Base-by-base conservation (phyloP, 2,113 vertebrate genomes). In the Crocuta crocuta region DNA sequence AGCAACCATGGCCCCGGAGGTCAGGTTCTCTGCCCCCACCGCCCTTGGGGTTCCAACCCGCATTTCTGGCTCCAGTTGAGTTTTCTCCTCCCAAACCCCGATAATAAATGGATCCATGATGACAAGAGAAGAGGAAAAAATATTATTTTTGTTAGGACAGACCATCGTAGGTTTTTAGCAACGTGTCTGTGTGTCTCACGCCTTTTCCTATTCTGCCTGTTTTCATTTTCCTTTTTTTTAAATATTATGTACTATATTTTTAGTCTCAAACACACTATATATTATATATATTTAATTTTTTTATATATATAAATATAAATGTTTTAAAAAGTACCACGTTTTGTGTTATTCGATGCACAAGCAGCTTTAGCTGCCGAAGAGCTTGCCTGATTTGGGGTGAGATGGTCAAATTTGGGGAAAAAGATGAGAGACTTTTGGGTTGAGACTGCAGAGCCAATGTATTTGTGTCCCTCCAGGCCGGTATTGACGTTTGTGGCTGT, bases 241-340 rank as follows among this genome's bases (percentile, higher is more conserved):
- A 98, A 99, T 98, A 99, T 98, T 98, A 98, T 99, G 98, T 99
- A 98, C 98, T 99, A 99, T 99, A 99, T 99, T 99, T 99, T 99
- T 99, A 99, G 98, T 98, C 98, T 99, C 98, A 98, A 98, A 98
- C 98, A 98, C 98, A 89, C 98, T 99, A 98, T 99, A 99, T 99
- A 98, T 99, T 98, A 99, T 98, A 99, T 99, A 99, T 99, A 98
- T 99, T 99, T 99, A 99, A 99, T 99, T 99, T 99, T 98, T 98
- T 98, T 99, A 99, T 99, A 98, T 99, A 99, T 98, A 99, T 98
- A 98, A 98, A 99, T 98, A 98, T 98, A 98, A 99, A 99, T 98
- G 98, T 98, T 97, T 98, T 96, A 94, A 98, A 98, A 98, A 98
- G 68, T 90, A 48, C 45, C 31, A 82, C 83, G 93, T n/a, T n/a